A percentile compares a stretch with the other conserved stretches of the same genome.
phyloP scores from a whole-genome alignment of 1,140 invertebrate genomes.

The Ooceraea biroi region DNA sequence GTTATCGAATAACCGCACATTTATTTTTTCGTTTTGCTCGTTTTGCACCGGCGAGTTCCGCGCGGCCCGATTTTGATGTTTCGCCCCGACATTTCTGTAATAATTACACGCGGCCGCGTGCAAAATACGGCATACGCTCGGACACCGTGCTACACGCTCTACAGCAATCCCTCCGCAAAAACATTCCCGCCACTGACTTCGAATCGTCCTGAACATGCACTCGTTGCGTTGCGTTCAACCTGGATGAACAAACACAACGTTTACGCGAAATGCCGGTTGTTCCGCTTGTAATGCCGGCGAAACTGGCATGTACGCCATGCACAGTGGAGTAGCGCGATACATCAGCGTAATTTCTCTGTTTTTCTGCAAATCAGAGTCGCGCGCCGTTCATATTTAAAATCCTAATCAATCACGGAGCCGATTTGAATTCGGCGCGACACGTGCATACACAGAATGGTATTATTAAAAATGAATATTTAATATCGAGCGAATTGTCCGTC shows the following conservation, averaged over 20 bases:
- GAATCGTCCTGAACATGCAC: slow-evolving; percentile 22
- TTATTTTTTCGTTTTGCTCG: neutral
- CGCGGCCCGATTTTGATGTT: neutral
- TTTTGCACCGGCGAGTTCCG: neutral
- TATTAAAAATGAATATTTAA: slow-evolving; percentile 60
- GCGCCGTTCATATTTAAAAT: slow-evolving; percentile 37
- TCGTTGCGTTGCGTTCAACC: slow-evolving; percentile 35
- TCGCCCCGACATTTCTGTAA: neutral
- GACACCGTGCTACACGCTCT: neutral
- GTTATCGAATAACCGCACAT: neutral
- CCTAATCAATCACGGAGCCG: slow-evolving; percentile 26
- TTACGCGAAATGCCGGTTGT: slow-evolving; percentile 68
- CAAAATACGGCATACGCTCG: slow-evolving; percentile 25
- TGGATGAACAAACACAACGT: slow-evolving; percentile 68
- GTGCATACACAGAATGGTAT: slow-evolving; percentile 15
- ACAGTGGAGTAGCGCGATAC: neutral
- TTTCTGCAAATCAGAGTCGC: slow-evolving; percentile 35
- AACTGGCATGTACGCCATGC: slow-evolving; percentile 28
- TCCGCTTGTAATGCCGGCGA: slow-evolving; percentile 66
- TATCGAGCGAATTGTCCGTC: neutral
- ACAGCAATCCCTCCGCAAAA: slow-evolving; percentile 35
- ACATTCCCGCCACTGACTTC: slow-evolving; percentile 40
- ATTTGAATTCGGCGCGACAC: neutral
- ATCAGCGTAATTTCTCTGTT: slow-evolving; percentile 42
- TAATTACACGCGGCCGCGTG: slow-evolving; percentile 25